Evolutionary conservation across 2,113 vertebrate species (phyloP), one percentile per base, ranked within the genome.

Genomic region (Mustela lutreola): DNA sequence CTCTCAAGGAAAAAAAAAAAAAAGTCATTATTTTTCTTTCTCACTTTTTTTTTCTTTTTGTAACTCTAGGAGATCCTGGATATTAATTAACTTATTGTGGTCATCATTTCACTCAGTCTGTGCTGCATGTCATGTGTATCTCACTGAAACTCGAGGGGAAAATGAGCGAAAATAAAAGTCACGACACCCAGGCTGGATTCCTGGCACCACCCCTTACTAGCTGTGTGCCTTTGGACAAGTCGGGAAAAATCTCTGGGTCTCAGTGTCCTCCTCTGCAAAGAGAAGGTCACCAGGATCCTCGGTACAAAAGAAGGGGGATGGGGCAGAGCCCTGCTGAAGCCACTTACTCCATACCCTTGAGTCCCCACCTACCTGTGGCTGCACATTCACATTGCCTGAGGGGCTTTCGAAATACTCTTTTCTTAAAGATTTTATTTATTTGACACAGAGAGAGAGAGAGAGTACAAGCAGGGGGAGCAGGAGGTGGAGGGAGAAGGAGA

Each of bases 241-340:
- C 24, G 24, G 67, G 93, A 48, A 63, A 45, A 11, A 8, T 48
- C 36, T 91, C 85, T 91, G 58, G 75, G 22, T 45, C 56, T 95
- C 7, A 0, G 14, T 56, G 42, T 87, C 80, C 62, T 85, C 16
- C 12, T 63, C 26, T 90, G 85, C 11, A 14, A 36, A 80, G 16
- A 39, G 21, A 82, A 36, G 36, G 53, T 50, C 39, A 58, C 22
- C 31, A 58, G 42, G 42, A n/a, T 8, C 31, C n/a, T 67, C 2
- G 4, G 85, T 76, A 75, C 62, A 80, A 39, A 82, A 56, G 31
- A 50, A 62, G 24, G 33, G n/a, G 1, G 22, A 11, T 3, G 36
- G 11, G 9, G 26, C 36, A 78, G 33, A 70, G 71, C 7, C 21
- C 31, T 91, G 60, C 67, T 10, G 1, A 2, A 18, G 31, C 0